Conservation (phyloP, 2,113 vertebrate genomes). For the Tragulus kanchil region DNA sequence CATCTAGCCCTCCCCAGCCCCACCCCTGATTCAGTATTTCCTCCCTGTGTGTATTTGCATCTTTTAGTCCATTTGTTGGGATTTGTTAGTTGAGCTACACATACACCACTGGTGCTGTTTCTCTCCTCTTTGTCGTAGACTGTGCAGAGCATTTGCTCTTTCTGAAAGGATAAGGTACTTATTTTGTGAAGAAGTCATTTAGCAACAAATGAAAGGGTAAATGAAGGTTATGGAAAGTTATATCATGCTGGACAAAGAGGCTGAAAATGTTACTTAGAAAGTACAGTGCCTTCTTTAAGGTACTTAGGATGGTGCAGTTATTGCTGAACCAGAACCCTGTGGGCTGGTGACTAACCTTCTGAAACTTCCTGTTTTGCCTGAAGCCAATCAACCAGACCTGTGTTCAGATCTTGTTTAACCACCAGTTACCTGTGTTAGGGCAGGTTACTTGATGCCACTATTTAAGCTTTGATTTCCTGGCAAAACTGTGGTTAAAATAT, state of each 20-base stretch:
- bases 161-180: conserved; percentile 53
- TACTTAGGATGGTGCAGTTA: background rate
- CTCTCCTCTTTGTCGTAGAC: background rate
- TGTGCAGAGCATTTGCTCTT: background rate
- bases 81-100: background rate
- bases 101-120: background rate
- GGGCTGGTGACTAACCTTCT: no score
- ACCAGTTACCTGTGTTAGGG: background rate
- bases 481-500: conserved; percentile 24
- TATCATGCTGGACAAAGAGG: background rate
- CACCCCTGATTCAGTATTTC: background rate
- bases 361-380: no score
- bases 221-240: conserved; percentile 45
- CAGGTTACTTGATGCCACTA: conserved; percentile 21
- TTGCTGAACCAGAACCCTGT: background rate
- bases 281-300: background rate
- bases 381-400: no score
- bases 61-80: background rate
- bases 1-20: no score
- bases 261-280: conserved; percentile 14
- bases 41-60: rapidly evolving
- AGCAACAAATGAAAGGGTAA: conserved; percentile 45
- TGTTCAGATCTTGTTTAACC: background rate
- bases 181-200: conserved; percentile 61
- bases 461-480: conserved; percentile 6